phyloP scores from a whole-genome alignment of 2,113 vertebrate species.

The Lucifuga dentata region DNA sequence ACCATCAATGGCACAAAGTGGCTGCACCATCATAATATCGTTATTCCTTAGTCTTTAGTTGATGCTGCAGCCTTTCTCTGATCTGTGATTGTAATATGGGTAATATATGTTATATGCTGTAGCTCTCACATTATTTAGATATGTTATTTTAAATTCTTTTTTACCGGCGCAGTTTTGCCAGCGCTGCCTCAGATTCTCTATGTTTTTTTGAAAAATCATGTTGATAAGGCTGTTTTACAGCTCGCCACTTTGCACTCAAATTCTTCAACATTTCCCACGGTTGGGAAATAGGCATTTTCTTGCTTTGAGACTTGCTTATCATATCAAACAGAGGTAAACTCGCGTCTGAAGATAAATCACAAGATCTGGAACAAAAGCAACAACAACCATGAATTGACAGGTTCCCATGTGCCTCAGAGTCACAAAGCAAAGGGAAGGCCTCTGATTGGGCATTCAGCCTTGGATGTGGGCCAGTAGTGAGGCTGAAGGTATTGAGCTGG shows the following conservation, averaged over 20 bases:
- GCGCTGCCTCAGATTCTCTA: neutral
- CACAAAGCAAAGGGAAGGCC: conserved; percentile 26
- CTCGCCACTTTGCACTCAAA: neutral
- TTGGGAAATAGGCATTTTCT: conserved; percentile 2
- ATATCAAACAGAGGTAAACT: conserved; percentile 4
- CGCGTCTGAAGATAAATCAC: neutral
- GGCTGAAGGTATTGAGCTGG: conserved; percentile 13
- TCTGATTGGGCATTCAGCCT: conserved; percentile 31
- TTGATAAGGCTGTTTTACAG: neutral
- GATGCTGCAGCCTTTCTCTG: conserved; percentile 6
- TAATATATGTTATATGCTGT: neutral
- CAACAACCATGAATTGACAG: neutral
- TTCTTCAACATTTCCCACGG: neutral
- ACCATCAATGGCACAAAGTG: conserved; percentile 21
- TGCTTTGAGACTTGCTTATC: conserved; percentile 16
- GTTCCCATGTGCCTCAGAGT: conserved; percentile 19
- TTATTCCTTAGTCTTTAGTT: neutral
- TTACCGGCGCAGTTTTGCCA: too few species aligned
- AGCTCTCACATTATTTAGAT: neutral
- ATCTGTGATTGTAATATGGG: too few species aligned
- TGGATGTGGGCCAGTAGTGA: conserved; percentile 10
- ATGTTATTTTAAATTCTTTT: too few species aligned
- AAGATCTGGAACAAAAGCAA: conserved; percentile 9
- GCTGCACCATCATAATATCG: conserved; percentile 39
- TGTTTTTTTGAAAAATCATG: neutral